Evolutionary conservation across 1,140 invertebrate species (phyloP).

Genomic region (Aphidius ervi): DNA sequence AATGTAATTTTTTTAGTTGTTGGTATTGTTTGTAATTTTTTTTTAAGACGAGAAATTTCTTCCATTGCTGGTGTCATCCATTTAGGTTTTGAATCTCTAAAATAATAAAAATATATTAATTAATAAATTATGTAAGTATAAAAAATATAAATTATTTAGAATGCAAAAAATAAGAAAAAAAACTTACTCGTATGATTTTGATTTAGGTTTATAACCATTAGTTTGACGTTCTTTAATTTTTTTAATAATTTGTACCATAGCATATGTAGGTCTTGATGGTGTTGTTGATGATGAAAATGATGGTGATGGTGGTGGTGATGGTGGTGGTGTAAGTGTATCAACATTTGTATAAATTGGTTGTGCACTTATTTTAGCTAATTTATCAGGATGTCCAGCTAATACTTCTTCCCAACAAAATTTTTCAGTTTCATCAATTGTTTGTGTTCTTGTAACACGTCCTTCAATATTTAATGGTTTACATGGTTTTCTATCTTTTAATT

Average conservation of each 20-base stretch:
- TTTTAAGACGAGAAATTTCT: slow-evolving; percentile 40
- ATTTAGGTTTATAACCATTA: slow-evolving; percentile 32
- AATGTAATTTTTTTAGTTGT: slow-evolving; percentile 9
- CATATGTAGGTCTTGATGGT: slow-evolving; percentile 50
- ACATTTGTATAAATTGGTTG: slow-evolving; percentile 30
- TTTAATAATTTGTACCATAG: slow-evolving; percentile 53
- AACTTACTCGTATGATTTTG: slow-evolving; percentile 43
- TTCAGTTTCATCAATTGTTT: slow-evolving; percentile 25
- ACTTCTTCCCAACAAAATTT: slow-evolving; percentile 50
- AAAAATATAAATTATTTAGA: slow-evolving; percentile 7
- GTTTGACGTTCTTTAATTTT: slow-evolving; percentile 47
- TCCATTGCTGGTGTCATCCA: slow-evolving; percentile 51
- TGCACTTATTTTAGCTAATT: slow-evolving; percentile 47
- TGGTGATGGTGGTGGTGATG: slow-evolving; percentile 39
- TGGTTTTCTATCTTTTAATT: slow-evolving; percentile 46
- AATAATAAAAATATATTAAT: slow-evolving; percentile 15
- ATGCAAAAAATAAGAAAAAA: slow-evolving; percentile 20
- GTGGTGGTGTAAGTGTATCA: slow-evolving; percentile 21
- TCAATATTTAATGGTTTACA: slow-evolving; percentile 49
- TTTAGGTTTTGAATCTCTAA: slow-evolving; percentile 39
- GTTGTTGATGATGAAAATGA: slow-evolving; percentile 31
- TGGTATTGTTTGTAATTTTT: slow-evolving; percentile 25
- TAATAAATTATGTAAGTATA: slow-evolving; percentile 10
- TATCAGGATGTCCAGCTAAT: slow-evolving; percentile 47
- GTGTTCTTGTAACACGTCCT: slow-evolving; percentile 48